Evolutionary conservation across 2,113 vertebrate species (phyloP).

Genomic region (Scolopax mira): DNA sequence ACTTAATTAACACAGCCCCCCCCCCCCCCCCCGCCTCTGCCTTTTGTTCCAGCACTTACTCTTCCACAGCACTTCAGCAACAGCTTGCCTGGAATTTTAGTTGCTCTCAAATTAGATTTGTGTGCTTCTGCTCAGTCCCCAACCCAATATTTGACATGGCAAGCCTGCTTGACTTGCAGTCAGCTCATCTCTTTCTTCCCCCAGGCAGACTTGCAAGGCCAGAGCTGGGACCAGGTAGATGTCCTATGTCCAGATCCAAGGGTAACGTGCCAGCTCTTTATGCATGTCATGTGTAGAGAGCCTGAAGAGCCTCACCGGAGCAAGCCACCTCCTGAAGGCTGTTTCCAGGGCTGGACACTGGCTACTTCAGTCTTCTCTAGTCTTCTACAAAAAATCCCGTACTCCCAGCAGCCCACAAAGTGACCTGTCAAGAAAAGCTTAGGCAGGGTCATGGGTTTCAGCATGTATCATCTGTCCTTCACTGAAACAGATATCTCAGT

Average conservation of each 20-base stretch:
- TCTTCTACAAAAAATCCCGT: background rate
- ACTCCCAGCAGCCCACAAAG: background rate
- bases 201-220: background rate
- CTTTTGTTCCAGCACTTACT: background rate
- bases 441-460: background rate
- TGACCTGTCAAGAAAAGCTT: background rate
- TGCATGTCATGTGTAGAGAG: background rate
- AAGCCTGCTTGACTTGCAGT: background rate
- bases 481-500: background rate
- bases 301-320: background rate
- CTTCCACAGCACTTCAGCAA: background rate
- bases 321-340: background rate
- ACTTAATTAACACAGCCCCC: background rate
- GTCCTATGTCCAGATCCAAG: background rate
- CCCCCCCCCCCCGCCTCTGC: background rate
- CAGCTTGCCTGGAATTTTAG: background rate
- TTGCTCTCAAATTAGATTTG: background rate
- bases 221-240: background rate
- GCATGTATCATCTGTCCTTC: background rate
- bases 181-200: background rate
- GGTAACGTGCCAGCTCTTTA: background rate
- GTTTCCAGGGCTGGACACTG: background rate
- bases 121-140: background rate
- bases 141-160: background rate
- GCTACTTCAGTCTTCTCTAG: background rate